A percentile compares a stretch with the other conserved stretches of the same genome.
phyloP scores from a whole-genome alignment of 2,888 invertebrate species.

The Drosophila sordidapex region DNA sequence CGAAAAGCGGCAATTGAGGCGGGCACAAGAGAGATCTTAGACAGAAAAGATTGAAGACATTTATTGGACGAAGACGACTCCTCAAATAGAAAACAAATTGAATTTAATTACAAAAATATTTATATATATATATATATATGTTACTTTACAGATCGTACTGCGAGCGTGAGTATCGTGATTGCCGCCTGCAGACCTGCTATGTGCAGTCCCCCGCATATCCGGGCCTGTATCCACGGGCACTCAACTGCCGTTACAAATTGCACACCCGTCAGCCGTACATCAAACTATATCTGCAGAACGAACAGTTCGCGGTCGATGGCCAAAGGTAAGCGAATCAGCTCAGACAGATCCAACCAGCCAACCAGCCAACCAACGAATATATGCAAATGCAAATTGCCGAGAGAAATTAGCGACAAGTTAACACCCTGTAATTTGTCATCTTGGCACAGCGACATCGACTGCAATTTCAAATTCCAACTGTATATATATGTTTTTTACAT shows the following conservation, averaged over 20 bases:
- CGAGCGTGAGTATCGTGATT: slow-evolving; percentile 94
- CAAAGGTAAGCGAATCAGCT: slow-evolving; percentile 86
- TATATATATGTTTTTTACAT: slow-evolving; percentile 16
- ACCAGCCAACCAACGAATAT: slow-evolving; percentile 2
- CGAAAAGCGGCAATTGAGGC: slow-evolving; percentile 4
- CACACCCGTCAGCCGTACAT: slow-evolving; percentile 95
- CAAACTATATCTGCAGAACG: slow-evolving; percentile 95
- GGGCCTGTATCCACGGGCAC: slow-evolving; percentile 95
- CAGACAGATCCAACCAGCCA: not conserved
- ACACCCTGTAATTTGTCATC: slow-evolving; percentile 83
- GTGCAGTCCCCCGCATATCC: slow-evolving; percentile 97
- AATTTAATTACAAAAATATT: slow-evolving; percentile 45
- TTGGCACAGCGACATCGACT: slow-evolving; percentile 75
- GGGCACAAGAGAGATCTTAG: not conserved
- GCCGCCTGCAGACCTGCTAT: slow-evolving; percentile 95
- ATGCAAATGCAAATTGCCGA: slow-evolving; percentile 62
- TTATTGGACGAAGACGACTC: slow-evolving; percentile 24
- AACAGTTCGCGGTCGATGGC: slow-evolving; percentile 97
- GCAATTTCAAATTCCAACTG: slow-evolving; percentile 44
- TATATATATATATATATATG: not conserved
- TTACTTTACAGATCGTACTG: slow-evolving; percentile 90
- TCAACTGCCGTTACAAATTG: slow-evolving; percentile 95
- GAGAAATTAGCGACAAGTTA: slow-evolving; percentile 78
- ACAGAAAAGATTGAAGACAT: slow-evolving; percentile 41
- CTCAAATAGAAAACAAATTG: slow-evolving; percentile 64